Evolutionary conservation across 2,888 invertebrate species (phyloP).

Genomic region (Carabus problematicus): DNA sequence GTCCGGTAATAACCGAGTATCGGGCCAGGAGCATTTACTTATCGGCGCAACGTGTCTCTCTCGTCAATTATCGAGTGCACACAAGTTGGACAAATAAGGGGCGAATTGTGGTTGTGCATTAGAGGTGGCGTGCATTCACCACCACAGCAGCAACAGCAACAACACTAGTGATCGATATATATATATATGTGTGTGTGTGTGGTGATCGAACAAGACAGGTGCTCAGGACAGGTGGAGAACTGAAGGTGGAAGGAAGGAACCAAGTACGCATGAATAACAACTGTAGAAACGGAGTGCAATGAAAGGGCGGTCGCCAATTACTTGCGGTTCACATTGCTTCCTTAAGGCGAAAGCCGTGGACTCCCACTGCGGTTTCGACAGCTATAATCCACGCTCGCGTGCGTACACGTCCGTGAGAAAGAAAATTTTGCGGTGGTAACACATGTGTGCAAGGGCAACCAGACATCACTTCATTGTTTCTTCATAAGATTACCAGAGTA

Average conservation of each 20-base stretch:
- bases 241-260: background rate
- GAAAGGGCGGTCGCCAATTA: conserved; percentile 41
- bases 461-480: background rate
- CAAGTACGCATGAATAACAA: background rate
- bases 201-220: background rate
- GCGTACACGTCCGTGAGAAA: conserved; percentile 29
- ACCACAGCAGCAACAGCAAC: too few relatives aligned
- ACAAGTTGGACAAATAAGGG: conserved; percentile 27
- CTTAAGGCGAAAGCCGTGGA: background rate
- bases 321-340: conserved; percentile 36
- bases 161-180: too few relatives aligned
- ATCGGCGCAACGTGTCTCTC: background rate
- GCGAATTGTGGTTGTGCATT: background rate
- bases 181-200: background rate
- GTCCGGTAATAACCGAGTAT: conserved; percentile 6
- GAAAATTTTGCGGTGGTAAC: background rate
- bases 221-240: conserved; percentile 15
- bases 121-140: too few relatives aligned
- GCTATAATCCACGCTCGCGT: conserved; percentile 9
- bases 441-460: conserved; percentile 1
- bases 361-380: background rate
- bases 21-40: conserved; percentile 18
- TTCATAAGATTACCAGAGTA: background rate
- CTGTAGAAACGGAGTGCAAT: conserved; percentile 41
- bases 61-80: background rate